Conservation (phyloP, 2,113 vertebrate species). For the Passer domesticus region DNA sequence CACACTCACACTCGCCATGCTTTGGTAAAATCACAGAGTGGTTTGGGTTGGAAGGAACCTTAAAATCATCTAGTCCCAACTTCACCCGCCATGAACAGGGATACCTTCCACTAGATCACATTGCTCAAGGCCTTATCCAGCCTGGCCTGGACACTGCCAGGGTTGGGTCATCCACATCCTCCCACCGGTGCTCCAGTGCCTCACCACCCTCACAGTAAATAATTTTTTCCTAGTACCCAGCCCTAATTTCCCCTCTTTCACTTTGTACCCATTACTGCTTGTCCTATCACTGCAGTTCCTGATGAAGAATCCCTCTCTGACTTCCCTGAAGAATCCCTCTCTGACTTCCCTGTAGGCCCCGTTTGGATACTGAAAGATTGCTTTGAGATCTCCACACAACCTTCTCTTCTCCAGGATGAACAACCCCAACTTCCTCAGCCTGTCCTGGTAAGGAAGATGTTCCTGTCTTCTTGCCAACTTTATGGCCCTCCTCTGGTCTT, state of each 20-base stretch:
- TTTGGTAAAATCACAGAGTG: background rate
- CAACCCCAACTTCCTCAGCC: background rate
- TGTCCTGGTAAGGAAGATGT: background rate
- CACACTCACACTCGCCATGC: accelerated
- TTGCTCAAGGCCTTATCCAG: background rate
- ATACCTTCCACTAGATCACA: accelerated
- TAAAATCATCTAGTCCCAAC: background rate
- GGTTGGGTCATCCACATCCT: background rate
- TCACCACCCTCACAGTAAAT: background rate
- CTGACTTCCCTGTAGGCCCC: background rate
- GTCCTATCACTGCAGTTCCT: background rate
- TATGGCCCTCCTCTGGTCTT: background rate
- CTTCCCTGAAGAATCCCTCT: background rate
- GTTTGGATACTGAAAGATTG: accelerated
- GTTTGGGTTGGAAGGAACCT: background rate
- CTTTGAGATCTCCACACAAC: background rate
- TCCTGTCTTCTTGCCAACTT: background rate
- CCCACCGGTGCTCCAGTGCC: background rate
- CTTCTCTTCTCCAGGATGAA: background rate
- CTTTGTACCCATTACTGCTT: background rate
- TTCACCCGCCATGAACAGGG: too few relatives aligned
- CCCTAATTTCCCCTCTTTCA: background rate
- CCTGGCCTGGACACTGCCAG: background rate
- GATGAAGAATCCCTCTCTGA: background rate
- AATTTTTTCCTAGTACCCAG: background rate